Conservation (phyloP, 2,113 vertebrate species). For the Noctilio leporinus region DNA sequence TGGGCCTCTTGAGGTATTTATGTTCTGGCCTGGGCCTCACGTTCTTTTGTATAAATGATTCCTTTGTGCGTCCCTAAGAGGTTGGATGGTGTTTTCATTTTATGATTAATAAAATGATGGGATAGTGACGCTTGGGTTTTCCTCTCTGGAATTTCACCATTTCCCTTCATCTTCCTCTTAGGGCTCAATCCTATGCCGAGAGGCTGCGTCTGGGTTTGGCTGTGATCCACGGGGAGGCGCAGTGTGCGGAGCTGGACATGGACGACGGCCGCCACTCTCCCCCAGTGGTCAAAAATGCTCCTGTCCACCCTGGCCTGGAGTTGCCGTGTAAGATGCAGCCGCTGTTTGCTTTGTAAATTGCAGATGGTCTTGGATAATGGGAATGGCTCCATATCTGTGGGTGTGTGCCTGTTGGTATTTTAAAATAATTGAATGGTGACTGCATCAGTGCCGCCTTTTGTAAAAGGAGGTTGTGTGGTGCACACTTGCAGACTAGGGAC, state of each 20-base stretch:
- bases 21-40: background rate
- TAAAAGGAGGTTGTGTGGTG: background rate
- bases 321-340: constrained; percentile 94
- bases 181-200: constrained; percentile 97
- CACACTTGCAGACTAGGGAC: background rate
- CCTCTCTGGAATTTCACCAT: background rate
- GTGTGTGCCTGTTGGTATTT: background rate
- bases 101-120: background rate
- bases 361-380: rapidly evolving
- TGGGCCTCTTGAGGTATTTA: background rate
- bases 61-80: background rate
- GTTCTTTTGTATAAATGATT: background rate
- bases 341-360: background rate
- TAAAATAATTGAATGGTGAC: background rate
- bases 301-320: constrained; percentile 92
- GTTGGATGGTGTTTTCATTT: background rate
- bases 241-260: constrained; percentile 97
- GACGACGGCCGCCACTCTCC: constrained; percentile 96
- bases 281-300: constrained; percentile 91
- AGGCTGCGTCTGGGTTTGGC: constrained; percentile 93
- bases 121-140: rapidly evolving
- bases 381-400: background rate
- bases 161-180: constrained; percentile 54
- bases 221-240: constrained; percentile 96
- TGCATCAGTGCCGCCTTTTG: background rate